Conservation (phyloP, 2,888 invertebrate species). For the Catocala sponsa region DNA sequence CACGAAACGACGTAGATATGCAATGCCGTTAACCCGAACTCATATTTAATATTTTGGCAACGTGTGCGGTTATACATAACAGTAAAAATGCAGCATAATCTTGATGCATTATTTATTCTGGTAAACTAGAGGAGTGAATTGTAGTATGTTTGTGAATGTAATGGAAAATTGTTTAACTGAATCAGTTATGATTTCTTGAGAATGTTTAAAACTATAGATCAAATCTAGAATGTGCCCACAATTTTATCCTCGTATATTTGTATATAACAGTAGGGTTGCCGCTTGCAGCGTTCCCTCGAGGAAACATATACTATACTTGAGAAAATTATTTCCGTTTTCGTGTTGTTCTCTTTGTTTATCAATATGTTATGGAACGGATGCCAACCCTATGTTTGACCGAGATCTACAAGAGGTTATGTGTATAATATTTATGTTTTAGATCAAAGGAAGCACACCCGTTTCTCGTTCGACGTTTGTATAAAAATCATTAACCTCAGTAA, state of each 20-base stretch:
- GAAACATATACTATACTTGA: background rate
- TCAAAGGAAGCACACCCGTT: background rate
- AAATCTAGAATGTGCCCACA: background rate
- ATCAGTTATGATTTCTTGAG: background rate
- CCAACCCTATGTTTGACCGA: background rate
- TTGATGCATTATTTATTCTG: constrained; percentile 4
- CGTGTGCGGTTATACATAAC: background rate
- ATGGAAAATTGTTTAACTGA: constrained; percentile 1
- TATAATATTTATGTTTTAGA: background rate
- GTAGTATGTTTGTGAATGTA: constrained; percentile 1
- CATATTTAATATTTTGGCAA: constrained; percentile 4
- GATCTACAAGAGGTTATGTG: background rate
- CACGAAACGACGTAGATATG: constrained; percentile 13
- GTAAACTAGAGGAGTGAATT: background rate
- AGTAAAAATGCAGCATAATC: background rate
- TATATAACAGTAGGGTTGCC: background rate
- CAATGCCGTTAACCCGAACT: constrained; percentile 21
- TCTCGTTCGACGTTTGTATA: background rate
- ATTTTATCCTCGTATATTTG: background rate
- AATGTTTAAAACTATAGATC: too few relatives aligned
- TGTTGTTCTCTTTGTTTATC: constrained; percentile 2
- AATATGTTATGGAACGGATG: background rate
- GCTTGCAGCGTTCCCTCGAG: background rate
- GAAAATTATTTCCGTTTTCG: background rate
- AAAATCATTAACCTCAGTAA: too few relatives aligned